Base-by-base conservation (phyloP, 2,797 vertebrate species). In the Garrulus glandarius region DNA sequence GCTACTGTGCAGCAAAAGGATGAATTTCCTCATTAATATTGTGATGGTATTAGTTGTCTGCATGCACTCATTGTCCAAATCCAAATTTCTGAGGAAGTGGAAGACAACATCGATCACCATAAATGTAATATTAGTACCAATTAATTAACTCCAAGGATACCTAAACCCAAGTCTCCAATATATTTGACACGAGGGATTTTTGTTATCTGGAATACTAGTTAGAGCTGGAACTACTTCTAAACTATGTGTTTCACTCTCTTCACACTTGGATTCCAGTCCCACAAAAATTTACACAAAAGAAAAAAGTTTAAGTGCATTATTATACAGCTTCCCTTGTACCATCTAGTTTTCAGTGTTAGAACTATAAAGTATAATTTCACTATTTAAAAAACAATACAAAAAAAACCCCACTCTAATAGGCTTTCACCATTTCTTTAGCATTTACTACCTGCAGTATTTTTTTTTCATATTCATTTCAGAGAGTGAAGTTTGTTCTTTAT, bases 321-420 rank as follows among this genome's bases (percentile, higher is more conserved):
- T 10, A 24, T 20, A 18, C 9, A 23, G 2, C 6, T 88, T 83
- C 12, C 20, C 12, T 68, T 37, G 64, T 9, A 27, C 4, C 2
- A 39, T 15, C 30, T n/a, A 23, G 1, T 36, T 84, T 85, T 77
- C 47, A 47, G 20, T 18, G 5, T 39, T 17, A 89, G 24, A 76
- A 41, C 3, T 8, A 10, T 27, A 27, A 88, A 80, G 3, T 39
- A 20, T 46, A 53, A 56, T 61, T 72, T 71, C 30, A 60, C 1
- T 24, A 11, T 69, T 79, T 32, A 15, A 34, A 56, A 81, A 65
- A 4, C 3, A 82, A 27, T 59, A 26, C 1, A 19, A 37, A 72
- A 76, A 27, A 0, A 1, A 0, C 3, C 3, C 4, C 0, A 2
- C 1, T 13, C 2, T 47, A 53, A 29, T 27, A 64, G 5, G 0